Base-by-base conservation (phyloP, 2,797 vertebrate species). In the Muraenolepis orangiensis region DNA sequence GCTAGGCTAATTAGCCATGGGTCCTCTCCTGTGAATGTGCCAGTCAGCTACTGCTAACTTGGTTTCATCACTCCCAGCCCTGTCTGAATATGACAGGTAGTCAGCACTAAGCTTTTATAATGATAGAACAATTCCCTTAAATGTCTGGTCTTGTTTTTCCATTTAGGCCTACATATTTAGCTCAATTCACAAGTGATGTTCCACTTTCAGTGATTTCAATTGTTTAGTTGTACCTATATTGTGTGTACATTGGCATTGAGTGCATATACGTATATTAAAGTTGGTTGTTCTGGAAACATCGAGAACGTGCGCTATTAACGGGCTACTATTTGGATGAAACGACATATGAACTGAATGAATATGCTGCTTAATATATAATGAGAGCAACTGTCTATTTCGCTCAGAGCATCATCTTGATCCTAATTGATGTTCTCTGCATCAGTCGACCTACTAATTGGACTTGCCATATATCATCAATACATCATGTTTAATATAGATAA, bases 51-150 rank as follows among this genome's bases (percentile, higher is more conserved):
- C 72, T 76, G 14, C 66, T 67, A 29, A 31, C 12, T 67, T 69
- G 2, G 42, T 76, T 83, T 80, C 51, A 79, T 86, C 78, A 85
- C 77, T 61, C 80, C 32, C 68, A 76, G 75, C 67, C 14, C 73
- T 70, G 67, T 61, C 71, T 64, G 23, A 64, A 31, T 18, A 23
- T 64, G 57, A 64, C 57, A 26, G 57, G n/a, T 23, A 64, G 57
- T 64, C 57, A 64, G 57, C 57, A 26, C 57, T 64, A 64, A 57
- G 57, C 23, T 28, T 26, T n/a, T 64, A 26, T 64, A 26, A 64
- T 26, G 26, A 64, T 64, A 64, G 23, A 64, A 64, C n/a, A 28
- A 26, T 64, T 64, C 23, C 23, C 1, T 23, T 13, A 42, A 42
- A 23, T n/a, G 20, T 57, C 32, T 34, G 32, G 3, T 8, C 3